A percentile compares a stretch with the other conserved stretches of the same genome.
These are phyloP conservation scores for Barypeithes pellucidus DNA, from an alignment of 2,888 invertebrate species.

Conservation along the genomic window DNA sequence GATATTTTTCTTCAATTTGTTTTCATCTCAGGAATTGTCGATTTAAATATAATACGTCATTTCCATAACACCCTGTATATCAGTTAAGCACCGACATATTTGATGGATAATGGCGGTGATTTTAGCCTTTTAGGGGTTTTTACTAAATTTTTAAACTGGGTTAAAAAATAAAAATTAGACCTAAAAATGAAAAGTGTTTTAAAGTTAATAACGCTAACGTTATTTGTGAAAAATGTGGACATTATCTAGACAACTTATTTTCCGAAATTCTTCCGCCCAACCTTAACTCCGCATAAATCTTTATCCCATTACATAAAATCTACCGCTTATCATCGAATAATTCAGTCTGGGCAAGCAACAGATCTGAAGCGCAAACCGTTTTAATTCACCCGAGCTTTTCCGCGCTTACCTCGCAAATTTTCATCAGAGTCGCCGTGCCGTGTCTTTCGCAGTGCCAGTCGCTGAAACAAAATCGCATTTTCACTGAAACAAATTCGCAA, in stretches of 20 bases:
- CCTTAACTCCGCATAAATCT: slow-evolving; percentile 26
- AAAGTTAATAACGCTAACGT: no score
- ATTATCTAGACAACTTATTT: neutral
- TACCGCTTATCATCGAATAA: slow-evolving; percentile 36
- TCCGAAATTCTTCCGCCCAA: slow-evolving; percentile 2
- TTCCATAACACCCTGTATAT: no score
- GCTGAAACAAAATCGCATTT: slow-evolving; percentile 13
- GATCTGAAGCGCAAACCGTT: slow-evolving; percentile 8
- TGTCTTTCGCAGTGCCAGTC: neutral
- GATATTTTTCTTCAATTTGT: no score
- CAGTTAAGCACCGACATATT: no score
- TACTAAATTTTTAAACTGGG: no score
- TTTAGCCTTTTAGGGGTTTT: no score
- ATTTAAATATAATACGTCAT: no score
- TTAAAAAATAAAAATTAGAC: no score
- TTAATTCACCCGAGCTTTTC: neutral
- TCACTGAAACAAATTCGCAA: slow-evolving; percentile 15
- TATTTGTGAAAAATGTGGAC: no score
- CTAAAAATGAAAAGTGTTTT: no score
- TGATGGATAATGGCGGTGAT: no score
- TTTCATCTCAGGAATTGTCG: no score
- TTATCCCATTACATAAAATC: slow-evolving; percentile 34
- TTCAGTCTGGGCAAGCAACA: slow-evolving; percentile 26
- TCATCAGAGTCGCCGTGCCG: neutral
- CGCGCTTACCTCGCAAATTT: neutral